phyloP scores from a whole-genome alignment of 2,113 vertebrate species.

The Leptocoma aspasia region DNA sequence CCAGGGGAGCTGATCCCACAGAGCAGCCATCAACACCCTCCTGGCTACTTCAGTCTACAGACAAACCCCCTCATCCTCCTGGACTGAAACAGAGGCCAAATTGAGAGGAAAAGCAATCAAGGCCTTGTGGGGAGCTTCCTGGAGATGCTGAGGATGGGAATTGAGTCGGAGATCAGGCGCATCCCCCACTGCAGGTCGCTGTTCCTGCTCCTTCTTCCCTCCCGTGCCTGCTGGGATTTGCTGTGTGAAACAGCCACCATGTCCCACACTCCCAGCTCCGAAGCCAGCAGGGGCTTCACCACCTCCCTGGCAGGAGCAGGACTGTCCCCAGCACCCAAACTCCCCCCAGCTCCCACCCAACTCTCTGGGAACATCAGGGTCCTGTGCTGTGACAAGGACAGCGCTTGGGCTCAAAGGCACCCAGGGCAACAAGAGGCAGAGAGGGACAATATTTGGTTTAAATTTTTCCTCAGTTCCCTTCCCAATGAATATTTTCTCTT shows the following conservation, averaged over 20 bases:
- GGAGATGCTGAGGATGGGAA: background rate
- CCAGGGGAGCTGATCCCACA: background rate
- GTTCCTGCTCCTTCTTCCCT: background rate
- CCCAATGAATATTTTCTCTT: background rate
- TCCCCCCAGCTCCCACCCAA: background rate
- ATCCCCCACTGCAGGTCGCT: background rate
- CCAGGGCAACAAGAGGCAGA: background rate
- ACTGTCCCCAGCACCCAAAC: background rate
- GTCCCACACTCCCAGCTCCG: background rate
- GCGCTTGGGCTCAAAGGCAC: fast-evolving
- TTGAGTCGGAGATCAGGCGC: fast-evolving
- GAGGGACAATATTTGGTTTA: background rate
- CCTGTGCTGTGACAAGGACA: fast-evolving
- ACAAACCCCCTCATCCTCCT: fast-evolving
- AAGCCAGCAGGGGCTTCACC: background rate
- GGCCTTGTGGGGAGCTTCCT: background rate
- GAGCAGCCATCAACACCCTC: background rate
- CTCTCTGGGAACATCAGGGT: background rate
- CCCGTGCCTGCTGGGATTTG: background rate
- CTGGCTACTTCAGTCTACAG: background rate
- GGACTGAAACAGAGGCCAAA: fast-evolving
- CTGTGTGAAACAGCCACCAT: fast-evolving
- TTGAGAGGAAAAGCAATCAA: fast-evolving
- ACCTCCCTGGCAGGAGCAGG: background rate
- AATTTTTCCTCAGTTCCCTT: background rate